These are phyloP conservation scores for Chelon labrosus DNA, from an alignment of 2,797 vertebrate genomes.

Conservation along the genomic window DNA sequence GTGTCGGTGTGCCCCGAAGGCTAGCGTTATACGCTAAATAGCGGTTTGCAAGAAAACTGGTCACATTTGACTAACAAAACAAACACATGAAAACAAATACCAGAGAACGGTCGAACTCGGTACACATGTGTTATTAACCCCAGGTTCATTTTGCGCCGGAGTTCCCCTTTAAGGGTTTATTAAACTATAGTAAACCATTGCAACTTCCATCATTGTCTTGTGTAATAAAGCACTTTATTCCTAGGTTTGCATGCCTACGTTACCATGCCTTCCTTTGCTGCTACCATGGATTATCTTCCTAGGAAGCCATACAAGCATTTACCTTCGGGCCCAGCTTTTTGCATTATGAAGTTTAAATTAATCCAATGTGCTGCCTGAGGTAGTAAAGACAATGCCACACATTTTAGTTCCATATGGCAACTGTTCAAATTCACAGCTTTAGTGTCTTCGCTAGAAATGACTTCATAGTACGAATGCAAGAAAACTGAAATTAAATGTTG, in stretches of 20 bases:
- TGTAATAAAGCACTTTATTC: neutral
- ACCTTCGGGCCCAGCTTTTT: neutral
- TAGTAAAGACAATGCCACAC: neutral
- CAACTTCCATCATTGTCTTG: neutral
- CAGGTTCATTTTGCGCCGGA: no score
- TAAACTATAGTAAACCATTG: neutral
- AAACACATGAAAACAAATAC: no score
- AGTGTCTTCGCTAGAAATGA: neutral
- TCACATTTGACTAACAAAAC: no score
- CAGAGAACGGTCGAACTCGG: no score
- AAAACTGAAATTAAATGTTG: neutral
- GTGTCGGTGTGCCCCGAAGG: no score
- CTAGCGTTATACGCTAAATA: no score
- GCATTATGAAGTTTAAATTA: neutral
- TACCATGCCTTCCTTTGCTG: neutral
- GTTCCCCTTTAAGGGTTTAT: no score
- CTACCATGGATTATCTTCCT: constrained; percentile 5
- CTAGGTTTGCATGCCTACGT: neutral
- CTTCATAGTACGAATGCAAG: neutral
- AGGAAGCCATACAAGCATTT: neutral
- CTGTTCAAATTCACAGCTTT: neutral
- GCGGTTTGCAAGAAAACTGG: no score
- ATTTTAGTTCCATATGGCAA: neutral
- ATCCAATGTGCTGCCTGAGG: no score
- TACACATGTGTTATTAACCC: no score